Conservation (phyloP, 2,888 invertebrate genomes). For the Leptarthrus brevirostris region DNA sequence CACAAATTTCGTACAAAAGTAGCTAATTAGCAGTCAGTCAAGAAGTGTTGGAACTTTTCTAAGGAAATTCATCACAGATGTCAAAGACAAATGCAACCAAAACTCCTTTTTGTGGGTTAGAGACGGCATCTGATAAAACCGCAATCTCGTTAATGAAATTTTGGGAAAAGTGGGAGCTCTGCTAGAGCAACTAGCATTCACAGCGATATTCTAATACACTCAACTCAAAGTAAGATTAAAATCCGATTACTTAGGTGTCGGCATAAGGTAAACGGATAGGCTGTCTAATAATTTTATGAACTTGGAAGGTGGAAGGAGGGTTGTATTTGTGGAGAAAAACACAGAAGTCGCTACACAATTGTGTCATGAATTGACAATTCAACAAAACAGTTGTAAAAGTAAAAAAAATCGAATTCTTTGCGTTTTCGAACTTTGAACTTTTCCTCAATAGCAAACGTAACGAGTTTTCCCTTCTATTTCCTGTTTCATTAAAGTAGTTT, state of each 20-base stretch:
- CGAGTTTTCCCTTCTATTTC: constrained; percentile 1
- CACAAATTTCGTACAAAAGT: no score
- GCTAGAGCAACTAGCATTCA: constrained; percentile 10
- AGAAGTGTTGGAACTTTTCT: no score
- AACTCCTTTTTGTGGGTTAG: not conserved
- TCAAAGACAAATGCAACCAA: not conserved
- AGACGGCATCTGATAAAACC: constrained; percentile 13
- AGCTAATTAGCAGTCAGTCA: no score
- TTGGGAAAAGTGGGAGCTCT: not conserved
- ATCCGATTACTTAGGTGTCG: constrained; percentile 7
- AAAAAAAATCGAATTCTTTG: constrained; percentile 1
- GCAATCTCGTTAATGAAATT: constrained; percentile 41
- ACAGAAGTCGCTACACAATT: no score
- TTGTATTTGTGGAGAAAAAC: no score
- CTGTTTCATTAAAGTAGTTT: no score
- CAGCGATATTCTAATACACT: no score
- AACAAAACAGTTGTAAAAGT: no score
- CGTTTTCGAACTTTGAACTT: constrained; percentile 1
- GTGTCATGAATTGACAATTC: no score
- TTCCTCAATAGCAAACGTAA: constrained; percentile 5
- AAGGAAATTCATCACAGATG: no score
- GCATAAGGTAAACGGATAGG: not conserved
- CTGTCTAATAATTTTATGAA: not conserved
- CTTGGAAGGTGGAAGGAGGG: no score
- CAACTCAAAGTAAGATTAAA: constrained; percentile 10